Base-by-base conservation (phyloP, 2,888 invertebrate genomes). In the Acanthococcus lagerstroemiae region DNA sequence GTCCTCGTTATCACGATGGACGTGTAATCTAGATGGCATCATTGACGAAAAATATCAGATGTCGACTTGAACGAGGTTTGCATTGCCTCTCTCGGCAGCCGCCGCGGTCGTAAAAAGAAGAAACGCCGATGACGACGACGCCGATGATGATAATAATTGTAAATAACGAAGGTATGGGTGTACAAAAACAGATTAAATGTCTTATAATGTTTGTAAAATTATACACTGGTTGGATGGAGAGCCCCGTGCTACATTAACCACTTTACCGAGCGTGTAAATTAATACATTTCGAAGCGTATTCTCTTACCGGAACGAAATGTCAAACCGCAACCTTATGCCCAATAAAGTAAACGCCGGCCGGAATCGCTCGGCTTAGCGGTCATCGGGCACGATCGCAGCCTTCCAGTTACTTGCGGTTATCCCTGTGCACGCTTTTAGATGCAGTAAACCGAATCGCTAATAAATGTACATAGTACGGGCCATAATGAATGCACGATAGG, bases 231-330 rank as follows among this genome's bases (percentile, higher is more conserved):
- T 50, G 45, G 7, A 57, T 37, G 15, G 37, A 45, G 15, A 26
- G 61, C 27, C 63, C 63, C 63, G 63, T 63, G 63, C 63, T 63
- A 63, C 63, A 63, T 63, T 63, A 63, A 63, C 63, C 63, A 63
- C 63, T 63, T 63, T 63, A 63, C 63, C 30, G 37, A 63, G 63
- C 63, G 63, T 63, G 63, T 63, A 63, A 63, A 63, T 63, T 63
- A 63, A 63, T 63, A 63, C 63, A 63, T 63, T 63, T 63, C 54
- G 37, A 63, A 63, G 63, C 50, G 63, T 63, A 63, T 52, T 63
- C 63, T 50, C 37, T 63, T 63, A 63, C 63, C 63, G 63, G 63
- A 63, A 63, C 63, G 63, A 63, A 63, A 63, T 27, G 54, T 63
- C 63, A 63, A 44, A 63, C 63, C 63, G 37, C 63, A 63, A 63